Evolutionary conservation across 2,888 invertebrate species (phyloP), one percentile per base, ranked within the genome.

Genomic region (Himalopsyche anomala): DNA sequence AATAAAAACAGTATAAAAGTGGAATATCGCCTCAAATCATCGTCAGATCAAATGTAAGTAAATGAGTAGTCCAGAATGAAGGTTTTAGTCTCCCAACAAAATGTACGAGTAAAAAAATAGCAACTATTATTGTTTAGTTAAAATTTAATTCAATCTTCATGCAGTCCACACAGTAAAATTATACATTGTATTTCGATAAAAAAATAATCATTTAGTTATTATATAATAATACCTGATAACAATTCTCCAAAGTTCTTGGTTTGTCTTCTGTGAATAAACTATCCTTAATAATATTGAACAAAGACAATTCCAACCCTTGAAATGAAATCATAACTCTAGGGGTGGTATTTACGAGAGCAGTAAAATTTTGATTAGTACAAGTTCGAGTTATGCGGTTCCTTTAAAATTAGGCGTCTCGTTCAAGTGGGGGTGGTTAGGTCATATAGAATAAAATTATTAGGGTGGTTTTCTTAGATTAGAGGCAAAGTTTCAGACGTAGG

Each of bases 331-430:
- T 74, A 74, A 74, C 74, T 74, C 74, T 36, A 12, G 74, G 38
- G 74, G 28, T 12, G 36, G 74, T 74, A 74, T 74, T 74, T 74
- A 74, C 74, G 74, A 74, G 74, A 36, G 74, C 74, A 74, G 74
- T 74, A 74, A 74, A 74, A 74, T 74, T 74, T 74, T 74, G 74
- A 74, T 74, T 74, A 74, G 74, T 74, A 74, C 74, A 36, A 74
- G 74, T 74, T 74, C 74, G 74, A 74, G 74, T 74, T 74, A 74
- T 74, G 74, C 74, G 74, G 74, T 74, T 74, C 74, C 74, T 74
- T 74, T 74, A 74, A 74, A 74, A 74, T 74, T 74, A 74, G 74
- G 74, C 74, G 74, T 74, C 74, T 74, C 74, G 36, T 74, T 74
- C 38, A 36, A 74, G 74, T 74, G 74, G 38, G 45, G 74, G 74